Conservation (phyloP, 2,797 vertebrate genomes). For the Halcyon smyrnensis region DNA sequence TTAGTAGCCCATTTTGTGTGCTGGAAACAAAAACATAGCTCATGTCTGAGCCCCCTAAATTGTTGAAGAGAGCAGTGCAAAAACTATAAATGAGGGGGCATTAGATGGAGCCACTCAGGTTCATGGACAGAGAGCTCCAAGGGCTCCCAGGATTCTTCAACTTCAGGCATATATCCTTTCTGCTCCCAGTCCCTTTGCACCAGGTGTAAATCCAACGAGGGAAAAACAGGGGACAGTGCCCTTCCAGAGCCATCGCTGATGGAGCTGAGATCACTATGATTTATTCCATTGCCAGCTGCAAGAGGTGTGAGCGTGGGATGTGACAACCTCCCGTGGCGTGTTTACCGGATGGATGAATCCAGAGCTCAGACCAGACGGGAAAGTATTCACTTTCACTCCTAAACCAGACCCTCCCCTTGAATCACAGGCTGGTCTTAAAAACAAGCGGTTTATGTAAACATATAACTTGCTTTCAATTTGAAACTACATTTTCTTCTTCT, state of each 20-base stretch:
- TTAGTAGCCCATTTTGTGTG: neutral
- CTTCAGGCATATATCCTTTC: neutral
- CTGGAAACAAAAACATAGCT: neutral
- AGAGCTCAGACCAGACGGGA: constrained; percentile 39
- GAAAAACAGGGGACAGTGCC: neutral
- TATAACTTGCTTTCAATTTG: neutral
- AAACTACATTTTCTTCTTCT: neutral
- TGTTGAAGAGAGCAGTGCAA: neutral
- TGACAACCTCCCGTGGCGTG: neutral
- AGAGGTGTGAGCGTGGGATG: neutral
- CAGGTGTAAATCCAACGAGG: neutral
- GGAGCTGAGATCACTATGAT: neutral
- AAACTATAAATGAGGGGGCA: rapidly evolving
- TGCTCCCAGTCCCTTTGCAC: neutral
- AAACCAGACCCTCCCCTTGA: constrained; percentile 19
- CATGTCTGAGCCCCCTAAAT: neutral
- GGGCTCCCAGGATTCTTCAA: neutral
- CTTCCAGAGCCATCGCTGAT: rapidly evolving
- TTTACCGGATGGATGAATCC: neutral
- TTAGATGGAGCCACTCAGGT: neutral
- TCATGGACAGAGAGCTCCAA: neutral
- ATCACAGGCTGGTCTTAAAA: constrained; percentile 24
- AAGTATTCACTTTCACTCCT: neutral
- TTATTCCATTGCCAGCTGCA: neutral
- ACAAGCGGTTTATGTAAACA: constrained; percentile 15